Base-by-base conservation (phyloP, 2,113 vertebrate species). In the Tragelaphus imberbis region DNA sequence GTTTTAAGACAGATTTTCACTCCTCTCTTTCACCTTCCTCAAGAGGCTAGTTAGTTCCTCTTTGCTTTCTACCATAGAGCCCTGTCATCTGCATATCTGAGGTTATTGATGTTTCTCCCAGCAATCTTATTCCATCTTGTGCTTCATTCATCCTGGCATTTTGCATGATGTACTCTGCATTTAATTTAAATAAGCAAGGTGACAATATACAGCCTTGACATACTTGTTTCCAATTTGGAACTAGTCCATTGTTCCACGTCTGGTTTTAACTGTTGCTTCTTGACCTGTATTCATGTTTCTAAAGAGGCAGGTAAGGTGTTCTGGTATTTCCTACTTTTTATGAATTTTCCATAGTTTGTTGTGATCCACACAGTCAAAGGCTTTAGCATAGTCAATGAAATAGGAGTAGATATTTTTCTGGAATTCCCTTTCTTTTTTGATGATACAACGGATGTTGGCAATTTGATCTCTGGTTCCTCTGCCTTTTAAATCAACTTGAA, bases 191-290 rank as follows among this genome's bases (percentile, higher is more conserved):
- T 71, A 65, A n/a, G 68, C 19, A 11, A 10, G 19, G n/a, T 71
- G 68, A 40, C 68, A 40, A 71, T 71, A 71, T 71, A 71, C 19
- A 23, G n/a, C n/a, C 10, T 71, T 71, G 68, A 71, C 1, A 0
- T 71, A 40, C 11, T 23, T n/a, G 0, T 40, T 71, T 71, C 68
- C 68, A 40, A 71, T 40, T 40, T 71, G 19, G n/a, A 71, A 40
- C 19, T 4, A 71, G 68, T 68, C n/a, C 1, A 0, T 36, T 36
- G 19, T 13, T 71, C n/a, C 68, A 71, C 12, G 19, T 71, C 10
- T n/a, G 17, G n/a, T 71, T 71, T 21, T 40, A 40, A 40, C 68
- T 71, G n/a, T 40, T 71, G n/a, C 19, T 71, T 40, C n/a, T 40
- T 71, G 9, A 40, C 5, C n/a, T 71, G n/a, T 40, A 6, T 71